These are phyloP conservation scores for Sitta carolinensis DNA, from an alignment of 2,797 vertebrate species.

Conservation along the genomic window DNA sequence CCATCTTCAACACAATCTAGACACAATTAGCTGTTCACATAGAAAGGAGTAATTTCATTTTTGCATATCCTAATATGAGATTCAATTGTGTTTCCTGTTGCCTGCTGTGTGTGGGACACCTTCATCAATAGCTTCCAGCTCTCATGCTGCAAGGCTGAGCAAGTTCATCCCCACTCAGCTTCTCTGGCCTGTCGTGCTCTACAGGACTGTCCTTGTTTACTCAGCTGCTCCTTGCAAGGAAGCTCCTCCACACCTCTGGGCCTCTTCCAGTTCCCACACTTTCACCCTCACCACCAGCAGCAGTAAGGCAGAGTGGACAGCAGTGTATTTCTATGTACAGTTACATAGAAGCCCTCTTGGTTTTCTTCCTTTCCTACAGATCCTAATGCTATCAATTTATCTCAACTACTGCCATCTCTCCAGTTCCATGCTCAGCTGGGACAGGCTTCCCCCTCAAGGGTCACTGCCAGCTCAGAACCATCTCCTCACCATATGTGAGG, in stretches of 20 bases:
- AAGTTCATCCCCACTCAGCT: neutral
- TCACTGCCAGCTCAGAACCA: neutral
- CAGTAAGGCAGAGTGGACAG: neutral
- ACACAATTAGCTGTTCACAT: neutral
- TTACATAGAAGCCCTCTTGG: rapidly evolving
- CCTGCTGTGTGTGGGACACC: neutral
- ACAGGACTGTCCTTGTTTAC: neutral
- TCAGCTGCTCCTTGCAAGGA: neutral
- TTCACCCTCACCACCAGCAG: neutral
- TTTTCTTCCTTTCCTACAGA: neutral
- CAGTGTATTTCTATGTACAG: too few relatives aligned
- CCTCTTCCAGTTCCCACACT: neutral
- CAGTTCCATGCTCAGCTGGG: neutral
- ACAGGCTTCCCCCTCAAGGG: neutral
- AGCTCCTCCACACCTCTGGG: neutral
- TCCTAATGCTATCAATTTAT: neutral
- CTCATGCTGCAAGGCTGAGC: neutral
- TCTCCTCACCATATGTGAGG: neutral
- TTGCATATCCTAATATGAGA: neutral
- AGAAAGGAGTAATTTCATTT: neutral
- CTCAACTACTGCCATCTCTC: neutral
- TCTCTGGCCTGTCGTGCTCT: neutral
- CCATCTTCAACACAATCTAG: neutral
- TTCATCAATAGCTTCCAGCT: neutral
- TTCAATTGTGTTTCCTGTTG: neutral